These are phyloP conservation scores for Ephialtes manifestator DNA, from an alignment of 2,888 invertebrate species.

Conservation along the genomic window DNA sequence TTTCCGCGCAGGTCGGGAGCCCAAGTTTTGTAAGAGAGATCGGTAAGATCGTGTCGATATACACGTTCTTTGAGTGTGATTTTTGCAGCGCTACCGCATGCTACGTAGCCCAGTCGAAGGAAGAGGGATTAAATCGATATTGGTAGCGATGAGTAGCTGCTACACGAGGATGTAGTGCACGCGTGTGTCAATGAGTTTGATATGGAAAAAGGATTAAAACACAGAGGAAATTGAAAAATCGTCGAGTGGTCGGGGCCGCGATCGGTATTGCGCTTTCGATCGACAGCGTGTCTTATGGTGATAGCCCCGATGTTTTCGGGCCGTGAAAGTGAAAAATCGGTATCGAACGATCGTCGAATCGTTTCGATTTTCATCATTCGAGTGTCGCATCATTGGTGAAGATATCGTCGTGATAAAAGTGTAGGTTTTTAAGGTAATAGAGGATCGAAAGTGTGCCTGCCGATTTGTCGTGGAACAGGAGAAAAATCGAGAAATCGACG, in stretches of 20 bases:
- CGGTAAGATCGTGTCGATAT: neutral
- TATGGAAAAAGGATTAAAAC: neutral
- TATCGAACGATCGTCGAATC: constrained; percentile 61
- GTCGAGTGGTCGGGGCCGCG: neutral
- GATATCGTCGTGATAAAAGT: constrained; percentile 5
- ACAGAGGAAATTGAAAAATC: neutral
- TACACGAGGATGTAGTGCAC: constrained; percentile 6
- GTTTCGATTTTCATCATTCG: constrained; percentile 35
- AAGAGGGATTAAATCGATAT: neutral
- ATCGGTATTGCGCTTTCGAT: neutral
- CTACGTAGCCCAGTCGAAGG: neutral
- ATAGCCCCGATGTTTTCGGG: constrained; percentile 45
- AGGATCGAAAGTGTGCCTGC: neutral
- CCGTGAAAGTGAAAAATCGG: constrained; percentile 55
- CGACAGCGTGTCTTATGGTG: neutral
- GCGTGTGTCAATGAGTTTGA: constrained; percentile 5
- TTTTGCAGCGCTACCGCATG: too few species aligned
- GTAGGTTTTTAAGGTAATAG: constrained; percentile 19
- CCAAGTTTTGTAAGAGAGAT: neutral
- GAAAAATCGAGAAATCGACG: neutral
- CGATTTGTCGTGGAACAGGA: neutral
- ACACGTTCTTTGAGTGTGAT: neutral
- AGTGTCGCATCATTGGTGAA: constrained; percentile 30
- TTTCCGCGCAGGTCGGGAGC: neutral
- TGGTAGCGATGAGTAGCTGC: neutral